Evolutionary conservation across 2,888 invertebrate species (phyloP), one percentile per base, ranked within the genome.

Genomic region (Cephus nigrinus): DNA sequence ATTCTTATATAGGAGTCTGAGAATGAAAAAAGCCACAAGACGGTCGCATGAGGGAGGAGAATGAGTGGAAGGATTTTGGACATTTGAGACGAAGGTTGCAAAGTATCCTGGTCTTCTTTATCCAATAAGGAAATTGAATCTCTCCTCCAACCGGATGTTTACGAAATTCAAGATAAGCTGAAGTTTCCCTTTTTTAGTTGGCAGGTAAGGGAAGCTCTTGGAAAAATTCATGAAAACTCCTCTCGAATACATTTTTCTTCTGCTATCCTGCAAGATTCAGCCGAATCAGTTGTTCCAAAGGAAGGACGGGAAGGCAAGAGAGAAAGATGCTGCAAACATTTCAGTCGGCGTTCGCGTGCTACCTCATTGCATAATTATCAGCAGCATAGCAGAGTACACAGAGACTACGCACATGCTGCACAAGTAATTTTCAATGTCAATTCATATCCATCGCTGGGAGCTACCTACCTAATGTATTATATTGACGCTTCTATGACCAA

Each of bases 401-500:
- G 5, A 23, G 9, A 5, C 23, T 55, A 15, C 9, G 23, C 15
- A 23, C 9, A 5, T 23, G 55, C 55, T 55, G 15, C 23, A 55
- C 55, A 0, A 23, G 55, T 23, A 40, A 15, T 23, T 2, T 40
- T 2, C 23, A 55, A 55, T 23, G 2, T 55, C 0, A 15, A 23
- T 55, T 9, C 9, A 23, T 55, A 55, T 36, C 31, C 77, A 73
- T 79, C 78, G 74, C 76, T 76, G 77, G 31, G 69, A 68, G 31
- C 32, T 9, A 31, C 31, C 12, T 71, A 12, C 15, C 12, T 23
- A 23, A 11, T 71, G 15, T 12, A 69, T 32, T 76, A 40, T 81
- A 81, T 82, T 76, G 75, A 78, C 80, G 77, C 71, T 40, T 33
- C 33, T 69, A 77, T 76, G 81, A 79, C 77, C 77, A 79, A 80